phyloP scores from a whole-genome alignment of 2,888 invertebrate species.

The Xanthia icteritia region DNA sequence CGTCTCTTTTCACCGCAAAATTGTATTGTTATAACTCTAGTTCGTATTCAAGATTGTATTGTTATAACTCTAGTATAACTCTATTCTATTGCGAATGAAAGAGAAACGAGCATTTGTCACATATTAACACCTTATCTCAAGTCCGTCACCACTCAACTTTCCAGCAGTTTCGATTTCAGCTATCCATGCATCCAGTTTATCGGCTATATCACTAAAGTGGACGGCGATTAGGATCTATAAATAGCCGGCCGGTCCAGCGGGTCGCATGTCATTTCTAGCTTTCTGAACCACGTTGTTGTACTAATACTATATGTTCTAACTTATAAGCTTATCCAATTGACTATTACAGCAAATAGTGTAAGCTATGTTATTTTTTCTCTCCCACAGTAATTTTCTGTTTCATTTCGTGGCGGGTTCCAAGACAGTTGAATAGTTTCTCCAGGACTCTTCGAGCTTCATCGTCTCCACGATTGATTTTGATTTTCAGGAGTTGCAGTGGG shows the following conservation, averaged over 20 bases:
- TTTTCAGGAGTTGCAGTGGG: not conserved
- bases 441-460: not conserved
- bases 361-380: not conserved
- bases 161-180: constrained; percentile 50
- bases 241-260: constrained; percentile 44
- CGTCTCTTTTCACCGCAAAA: not conserved
- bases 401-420: too few relatives aligned
- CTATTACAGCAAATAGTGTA: not conserved
- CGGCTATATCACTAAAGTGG: constrained; percentile 46
- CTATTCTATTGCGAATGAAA: not conserved
- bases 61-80: not conserved
- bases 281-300: constrained; percentile 25
- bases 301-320: not conserved
- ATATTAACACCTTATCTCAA: not conserved
- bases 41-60: not conserved
- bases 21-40: not conserved
- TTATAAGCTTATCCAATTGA: not conserved
- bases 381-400: not conserved
- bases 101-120: not conserved
- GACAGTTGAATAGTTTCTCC: not conserved
- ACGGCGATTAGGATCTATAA: constrained; percentile 50
- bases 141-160: constrained; percentile 37
- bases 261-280: constrained; percentile 37
- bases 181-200: constrained; percentile 48
- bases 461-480: not conserved